These are phyloP conservation scores for Heliconius eleuchia DNA, from an alignment of 1,140 invertebrate genomes.

Conservation along the genomic window DNA sequence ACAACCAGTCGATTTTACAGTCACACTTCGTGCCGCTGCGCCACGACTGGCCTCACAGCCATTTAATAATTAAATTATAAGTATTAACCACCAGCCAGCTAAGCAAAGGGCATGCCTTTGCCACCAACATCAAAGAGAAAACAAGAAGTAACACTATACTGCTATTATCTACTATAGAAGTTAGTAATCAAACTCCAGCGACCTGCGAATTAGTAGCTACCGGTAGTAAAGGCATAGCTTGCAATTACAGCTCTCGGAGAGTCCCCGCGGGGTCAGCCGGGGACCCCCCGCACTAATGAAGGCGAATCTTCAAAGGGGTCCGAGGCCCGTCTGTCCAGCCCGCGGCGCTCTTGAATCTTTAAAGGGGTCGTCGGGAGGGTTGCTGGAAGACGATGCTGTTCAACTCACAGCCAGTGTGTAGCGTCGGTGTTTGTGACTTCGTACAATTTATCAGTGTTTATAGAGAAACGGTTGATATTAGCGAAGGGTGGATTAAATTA, in stretches of 20 bases:
- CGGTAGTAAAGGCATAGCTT: constrained; percentile 40
- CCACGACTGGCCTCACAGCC: too few relatives aligned
- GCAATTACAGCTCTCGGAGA: constrained; percentile 43
- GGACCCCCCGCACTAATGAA: constrained; percentile 64
- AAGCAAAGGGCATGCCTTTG: neutral
- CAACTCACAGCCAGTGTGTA: constrained; percentile 9
- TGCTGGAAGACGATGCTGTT: constrained; percentile 41
- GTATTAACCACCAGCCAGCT: neutral
- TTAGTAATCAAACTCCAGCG: constrained; percentile 37
- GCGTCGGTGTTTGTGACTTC: neutral
- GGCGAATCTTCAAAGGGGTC: constrained; percentile 74
- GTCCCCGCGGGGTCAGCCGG: constrained; percentile 59
- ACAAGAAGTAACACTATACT: constrained; percentile 29
- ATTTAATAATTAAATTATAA: neutral
- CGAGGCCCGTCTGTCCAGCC: constrained; percentile 55
- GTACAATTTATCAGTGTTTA: neutral
- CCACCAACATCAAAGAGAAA: constrained; percentile 16
- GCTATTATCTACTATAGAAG: constrained; percentile 15
- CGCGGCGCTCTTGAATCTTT: constrained; percentile 72
- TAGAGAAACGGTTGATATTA: neutral
- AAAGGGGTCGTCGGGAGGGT: constrained; percentile 62
- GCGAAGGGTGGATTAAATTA: neutral
- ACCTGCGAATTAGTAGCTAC: constrained; percentile 37
- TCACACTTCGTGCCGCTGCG: too few relatives aligned
- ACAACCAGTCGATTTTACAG: too few relatives aligned